A percentile compares a stretch with the other conserved stretches of the same genome.
phyloP scores from a whole-genome alignment of 2,113 vertebrate species.

The Grus americana region DNA sequence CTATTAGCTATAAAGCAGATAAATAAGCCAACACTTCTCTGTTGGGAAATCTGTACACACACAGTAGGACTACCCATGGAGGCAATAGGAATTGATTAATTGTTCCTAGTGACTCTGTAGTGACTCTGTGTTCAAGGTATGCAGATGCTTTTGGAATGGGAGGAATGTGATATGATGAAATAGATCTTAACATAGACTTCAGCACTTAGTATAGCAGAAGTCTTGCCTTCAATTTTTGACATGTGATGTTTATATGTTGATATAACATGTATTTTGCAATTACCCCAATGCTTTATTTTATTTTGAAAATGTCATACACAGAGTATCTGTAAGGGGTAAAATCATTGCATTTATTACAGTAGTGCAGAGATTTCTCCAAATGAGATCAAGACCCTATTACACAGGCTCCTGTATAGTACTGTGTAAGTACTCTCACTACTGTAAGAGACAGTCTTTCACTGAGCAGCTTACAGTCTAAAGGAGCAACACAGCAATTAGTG shows the following conservation, averaged over 20 bases:
- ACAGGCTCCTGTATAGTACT: neutral
- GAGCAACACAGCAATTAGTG: neutral
- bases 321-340: neutral
- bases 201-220: neutral
- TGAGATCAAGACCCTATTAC: neutral
- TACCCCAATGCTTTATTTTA: neutral
- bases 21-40: neutral
- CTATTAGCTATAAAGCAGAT: neutral
- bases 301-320: neutral
- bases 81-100: neutral
- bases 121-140: neutral
- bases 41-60: neutral
- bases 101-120: neutral
- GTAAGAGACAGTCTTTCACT: neutral
- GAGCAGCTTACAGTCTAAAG: neutral
- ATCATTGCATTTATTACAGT: neutral
- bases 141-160: neutral
- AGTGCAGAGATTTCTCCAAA: neutral
- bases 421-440: neutral
- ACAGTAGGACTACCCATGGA: neutral
- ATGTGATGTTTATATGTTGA: neutral
- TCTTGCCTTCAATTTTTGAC: neutral
- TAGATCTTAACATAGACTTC: neutral
- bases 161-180: slow-evolving; percentile 26
- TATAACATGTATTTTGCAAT: neutral